These are phyloP conservation scores for Entomyzon cyanotis DNA, from an alignment of 2,113 vertebrate species.

Conservation along the genomic window DNA sequence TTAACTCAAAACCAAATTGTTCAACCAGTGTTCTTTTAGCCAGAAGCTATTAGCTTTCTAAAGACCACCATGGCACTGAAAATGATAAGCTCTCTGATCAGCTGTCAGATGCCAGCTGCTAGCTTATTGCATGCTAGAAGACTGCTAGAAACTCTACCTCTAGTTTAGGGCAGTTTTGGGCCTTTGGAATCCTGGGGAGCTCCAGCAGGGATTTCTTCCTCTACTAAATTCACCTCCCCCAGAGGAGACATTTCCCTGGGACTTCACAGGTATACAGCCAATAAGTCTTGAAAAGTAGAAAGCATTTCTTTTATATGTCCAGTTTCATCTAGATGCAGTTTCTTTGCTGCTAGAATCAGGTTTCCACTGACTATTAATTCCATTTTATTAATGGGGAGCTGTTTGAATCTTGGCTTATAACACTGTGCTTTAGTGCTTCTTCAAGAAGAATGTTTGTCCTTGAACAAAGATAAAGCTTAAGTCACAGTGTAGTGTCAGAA, in stretches of 20 bases:
- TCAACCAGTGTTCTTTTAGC: neutral
- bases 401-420: neutral
- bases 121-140: neutral
- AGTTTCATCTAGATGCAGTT: neutral
- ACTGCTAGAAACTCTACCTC: neutral
- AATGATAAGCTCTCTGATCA: neutral
- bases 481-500: neutral
- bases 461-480: neutral
- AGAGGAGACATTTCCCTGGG: neutral
- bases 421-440: neutral
- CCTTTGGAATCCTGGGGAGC: neutral
- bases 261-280: neutral
- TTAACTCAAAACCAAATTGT: neutral
- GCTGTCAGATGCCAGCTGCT: neutral
- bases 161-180: neutral
- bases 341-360: neutral
- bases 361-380: neutral
- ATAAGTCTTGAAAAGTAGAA: neutral
- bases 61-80: neutral
- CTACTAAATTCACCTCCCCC: neutral
- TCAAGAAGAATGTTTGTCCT: neutral
- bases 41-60: neutral
- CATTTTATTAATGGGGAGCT: neutral
- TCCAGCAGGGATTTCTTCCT: neutral
- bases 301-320: neutral